Conservation (phyloP, 2,113 vertebrate species). For the Brienomyrus brachyistius region DNA sequence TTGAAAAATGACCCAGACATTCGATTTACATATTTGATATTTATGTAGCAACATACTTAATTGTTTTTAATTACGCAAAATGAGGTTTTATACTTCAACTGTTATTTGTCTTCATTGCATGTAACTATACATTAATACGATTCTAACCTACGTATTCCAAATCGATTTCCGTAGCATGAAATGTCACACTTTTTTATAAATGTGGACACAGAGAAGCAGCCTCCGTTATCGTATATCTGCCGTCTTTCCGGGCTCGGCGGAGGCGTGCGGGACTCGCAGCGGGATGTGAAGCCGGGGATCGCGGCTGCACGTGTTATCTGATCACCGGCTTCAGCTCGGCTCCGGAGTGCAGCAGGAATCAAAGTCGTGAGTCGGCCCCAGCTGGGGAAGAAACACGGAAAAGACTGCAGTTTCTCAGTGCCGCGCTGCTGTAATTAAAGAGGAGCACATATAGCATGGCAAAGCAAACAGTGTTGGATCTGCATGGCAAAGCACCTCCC, state of each 20-base stretch:
- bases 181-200: not conserved
- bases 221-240: not conserved
- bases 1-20: not conserved
- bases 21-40: not conserved
- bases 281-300: not conserved
- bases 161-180: not conserved
- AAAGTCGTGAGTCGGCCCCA: not conserved
- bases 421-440: slow-evolving; percentile 50
- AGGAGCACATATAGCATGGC: slow-evolving; percentile 52
- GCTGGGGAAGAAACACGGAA: not conserved
- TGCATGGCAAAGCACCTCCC: slow-evolving; percentile 47
- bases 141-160: not conserved
- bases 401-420: slow-evolving; percentile 29
- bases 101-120: not conserved
- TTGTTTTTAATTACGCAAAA: not conserved
- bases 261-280: not conserved
- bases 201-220: not conserved
- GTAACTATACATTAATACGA: not conserved
- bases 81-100: not conserved
- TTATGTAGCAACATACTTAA: not conserved
- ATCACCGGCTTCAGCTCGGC: not conserved
- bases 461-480: slow-evolving; percentile 54
- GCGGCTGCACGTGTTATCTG: not conserved
- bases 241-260: not conserved
- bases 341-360: not conserved